Conservation (phyloP, 2,797 vertebrate species). For the Coregonus suidteri region DNA sequence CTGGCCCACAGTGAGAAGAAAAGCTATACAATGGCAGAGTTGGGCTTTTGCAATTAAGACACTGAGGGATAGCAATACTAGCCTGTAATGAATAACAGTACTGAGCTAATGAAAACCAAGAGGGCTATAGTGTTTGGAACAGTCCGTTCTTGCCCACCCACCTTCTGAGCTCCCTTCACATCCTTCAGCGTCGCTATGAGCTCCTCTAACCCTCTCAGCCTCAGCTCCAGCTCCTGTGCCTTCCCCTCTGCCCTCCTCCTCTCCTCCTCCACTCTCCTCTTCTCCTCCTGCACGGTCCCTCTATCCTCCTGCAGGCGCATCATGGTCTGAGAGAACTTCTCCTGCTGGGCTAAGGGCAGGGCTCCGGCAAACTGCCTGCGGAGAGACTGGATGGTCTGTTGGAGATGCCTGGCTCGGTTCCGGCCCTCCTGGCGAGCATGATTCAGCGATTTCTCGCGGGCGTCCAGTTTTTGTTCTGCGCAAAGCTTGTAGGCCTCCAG, state of each 20-base stretch:
- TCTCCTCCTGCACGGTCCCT: constrained; percentile 82
- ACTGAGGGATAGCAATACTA: too few species aligned
- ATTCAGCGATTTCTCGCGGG: constrained; percentile 70
- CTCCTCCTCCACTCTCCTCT: constrained; percentile 78
- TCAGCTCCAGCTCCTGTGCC: constrained; percentile 79
- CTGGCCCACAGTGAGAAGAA: too few species aligned
- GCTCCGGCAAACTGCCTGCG: constrained; percentile 91
- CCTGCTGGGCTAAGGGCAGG: constrained; percentile 90
- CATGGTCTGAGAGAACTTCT: constrained; percentile 89
- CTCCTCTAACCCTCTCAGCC: constrained; percentile 84
- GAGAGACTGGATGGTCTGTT: constrained; percentile 87
- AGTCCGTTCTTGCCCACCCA: constrained; percentile 40
- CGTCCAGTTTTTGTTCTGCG: too few species aligned
- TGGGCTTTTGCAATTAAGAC: too few species aligned
- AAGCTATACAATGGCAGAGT: too few species aligned
- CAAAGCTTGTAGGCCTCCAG: too few species aligned
- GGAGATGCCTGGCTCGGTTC: constrained; percentile 84
- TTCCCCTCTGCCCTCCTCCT: constrained; percentile 79
- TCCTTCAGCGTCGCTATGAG: constrained; percentile 89
- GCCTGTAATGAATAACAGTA: too few species aligned
- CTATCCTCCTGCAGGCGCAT: constrained; percentile 87
- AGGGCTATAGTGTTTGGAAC: too few species aligned
- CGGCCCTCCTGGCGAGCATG: constrained; percentile 85
- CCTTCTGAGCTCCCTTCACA: constrained; percentile 91
- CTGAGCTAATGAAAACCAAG: too few species aligned